A percentile compares a stretch with the other conserved stretches of the same genome.
These are phyloP conservation scores for Thamnophis sirtalis DNA, from an alignment of 2,113 vertebrate species.

Conservation along the genomic window DNA sequence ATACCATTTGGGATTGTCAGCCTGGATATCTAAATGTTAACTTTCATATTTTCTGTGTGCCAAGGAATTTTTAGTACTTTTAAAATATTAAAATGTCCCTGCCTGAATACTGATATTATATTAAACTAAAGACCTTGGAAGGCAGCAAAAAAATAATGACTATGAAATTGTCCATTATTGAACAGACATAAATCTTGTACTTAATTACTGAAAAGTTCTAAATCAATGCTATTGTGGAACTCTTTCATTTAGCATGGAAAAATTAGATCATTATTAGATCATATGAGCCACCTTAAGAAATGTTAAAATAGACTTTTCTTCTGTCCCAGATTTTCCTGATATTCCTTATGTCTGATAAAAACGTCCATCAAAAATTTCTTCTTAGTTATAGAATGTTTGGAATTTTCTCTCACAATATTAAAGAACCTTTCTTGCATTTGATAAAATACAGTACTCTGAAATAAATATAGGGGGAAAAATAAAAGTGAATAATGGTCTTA, in stretches of 20 bases:
- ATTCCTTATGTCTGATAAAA: conserved; percentile 1
- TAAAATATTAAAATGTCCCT: not conserved
- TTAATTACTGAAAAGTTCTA: conserved; percentile 49
- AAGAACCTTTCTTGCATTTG: conserved; percentile 30
- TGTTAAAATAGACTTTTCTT: not conserved
- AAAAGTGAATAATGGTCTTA: conserved; percentile 33
- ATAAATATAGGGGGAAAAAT: conserved; percentile 38
- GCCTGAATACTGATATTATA: conserved; percentile 11
- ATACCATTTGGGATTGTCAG: not conserved
- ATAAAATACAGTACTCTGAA: conserved; percentile 28
- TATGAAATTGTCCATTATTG: conserved; percentile 44
- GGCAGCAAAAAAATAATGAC: conserved; percentile 43
- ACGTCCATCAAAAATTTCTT: not conserved
- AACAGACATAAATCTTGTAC: conserved; percentile 40
- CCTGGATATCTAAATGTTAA: not conserved
- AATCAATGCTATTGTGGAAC: conserved; percentile 38
- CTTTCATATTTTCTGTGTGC: not conserved
- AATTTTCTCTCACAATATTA: conserved; percentile 42
- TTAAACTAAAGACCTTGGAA: conserved; percentile 47
- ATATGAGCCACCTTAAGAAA: not conserved
- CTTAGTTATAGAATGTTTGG: conserved; percentile 22
- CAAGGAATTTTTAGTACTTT: not conserved
- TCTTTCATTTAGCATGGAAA: conserved; percentile 35
- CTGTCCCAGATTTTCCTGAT: conserved; percentile 11
- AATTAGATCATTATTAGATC: conserved; percentile 23